phyloP scores from a whole-genome alignment of 2,888 invertebrate species.

The Monochamus alternatus region DNA sequence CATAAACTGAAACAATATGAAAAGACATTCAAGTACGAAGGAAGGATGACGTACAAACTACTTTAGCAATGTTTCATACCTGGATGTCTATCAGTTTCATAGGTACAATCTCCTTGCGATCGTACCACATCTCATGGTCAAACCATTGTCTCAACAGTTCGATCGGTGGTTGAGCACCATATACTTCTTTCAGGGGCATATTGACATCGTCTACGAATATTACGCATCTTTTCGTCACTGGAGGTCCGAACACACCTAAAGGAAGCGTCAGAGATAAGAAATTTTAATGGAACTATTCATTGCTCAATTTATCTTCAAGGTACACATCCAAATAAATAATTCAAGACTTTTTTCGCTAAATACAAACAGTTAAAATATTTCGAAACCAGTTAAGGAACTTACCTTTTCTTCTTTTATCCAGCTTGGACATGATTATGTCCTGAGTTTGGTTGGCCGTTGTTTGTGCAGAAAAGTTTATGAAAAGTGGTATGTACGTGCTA shows the following conservation, averaged over 20 bases:
- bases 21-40: not conserved
- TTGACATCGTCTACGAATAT: slow-evolving; percentile 97
- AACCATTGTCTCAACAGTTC: slow-evolving; percentile 92
- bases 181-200: slow-evolving; percentile 92
- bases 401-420: slow-evolving; percentile 93
- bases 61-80: slow-evolving; percentile 68
- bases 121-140: slow-evolving; percentile 93
- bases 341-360: too few relatives aligned
- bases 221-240: slow-evolving; percentile 89
- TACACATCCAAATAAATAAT: too few relatives aligned
- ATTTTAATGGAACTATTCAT: not conserved
- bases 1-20: slow-evolving; percentile 77
- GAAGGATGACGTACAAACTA: not conserved
- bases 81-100: slow-evolving; percentile 90
- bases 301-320: not conserved
- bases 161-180: slow-evolving; percentile 96
- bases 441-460: slow-evolving; percentile 95
- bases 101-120: slow-evolving; percentile 84
- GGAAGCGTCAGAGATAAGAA: not conserved
- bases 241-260: slow-evolving; percentile 90
- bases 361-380: too few relatives aligned
- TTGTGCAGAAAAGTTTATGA: slow-evolving; percentile 95
- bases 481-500: slow-evolving; percentile 85
- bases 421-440: slow-evolving; percentile 94
- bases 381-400: slow-evolving; percentile 16